phyloP scores from a whole-genome alignment of 2,113 vertebrate species.

The Antidorcas marsupialis region DNA sequence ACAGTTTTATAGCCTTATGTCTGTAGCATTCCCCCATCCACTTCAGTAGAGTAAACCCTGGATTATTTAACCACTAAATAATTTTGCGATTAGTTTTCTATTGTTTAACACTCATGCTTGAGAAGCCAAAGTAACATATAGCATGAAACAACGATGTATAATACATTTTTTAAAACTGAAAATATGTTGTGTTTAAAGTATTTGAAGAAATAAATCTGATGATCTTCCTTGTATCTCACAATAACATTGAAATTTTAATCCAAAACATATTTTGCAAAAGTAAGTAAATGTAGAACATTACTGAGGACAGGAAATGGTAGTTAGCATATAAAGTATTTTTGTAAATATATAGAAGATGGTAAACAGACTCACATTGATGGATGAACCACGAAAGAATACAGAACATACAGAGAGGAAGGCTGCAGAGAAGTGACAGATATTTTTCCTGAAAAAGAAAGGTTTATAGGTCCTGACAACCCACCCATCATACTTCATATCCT shows the following conservation, averaged over 20 bases:
- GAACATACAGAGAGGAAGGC: not conserved
- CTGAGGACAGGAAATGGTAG: not conserved
- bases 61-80: not conserved
- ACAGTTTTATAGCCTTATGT: not conserved
- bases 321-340: not conserved
- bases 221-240: not conserved
- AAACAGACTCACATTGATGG: not conserved
- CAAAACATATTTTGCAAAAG: not conserved
- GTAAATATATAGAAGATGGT: not conserved
- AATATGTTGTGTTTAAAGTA: not conserved
- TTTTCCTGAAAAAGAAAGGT: not conserved
- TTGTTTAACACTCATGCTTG: not conserved
- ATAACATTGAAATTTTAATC: not conserved
- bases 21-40: not conserved
- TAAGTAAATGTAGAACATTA: not conserved
- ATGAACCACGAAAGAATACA: not conserved
- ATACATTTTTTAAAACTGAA: not conserved
- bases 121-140: not conserved
- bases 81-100: not conserved
- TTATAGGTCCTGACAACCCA: not conserved
- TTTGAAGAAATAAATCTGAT: not conserved
- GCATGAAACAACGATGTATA: not conserved
- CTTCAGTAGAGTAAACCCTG: not conserved
- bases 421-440: not conserved
- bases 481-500: not conserved